Evolutionary conservation across 1,140 invertebrate genomes (phyloP), one percentile per base, ranked within the genome.

Genomic region (Meloidogyne floridensis): DNA sequence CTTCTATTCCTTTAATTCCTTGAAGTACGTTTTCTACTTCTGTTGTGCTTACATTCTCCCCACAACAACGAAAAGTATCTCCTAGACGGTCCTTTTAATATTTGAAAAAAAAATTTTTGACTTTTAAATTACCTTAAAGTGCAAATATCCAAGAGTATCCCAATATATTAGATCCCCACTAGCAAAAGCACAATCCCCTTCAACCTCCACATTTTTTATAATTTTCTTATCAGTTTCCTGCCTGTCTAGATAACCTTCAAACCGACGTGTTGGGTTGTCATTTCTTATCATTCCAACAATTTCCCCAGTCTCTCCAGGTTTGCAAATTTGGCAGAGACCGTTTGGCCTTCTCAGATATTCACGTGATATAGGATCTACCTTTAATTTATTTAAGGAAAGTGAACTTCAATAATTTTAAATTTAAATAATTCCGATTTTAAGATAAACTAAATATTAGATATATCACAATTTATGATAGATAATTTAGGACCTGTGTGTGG

Each of bases 31-130:
- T 95, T 91, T 99, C 97, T 2, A 99, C 94, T 92, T 99, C 97
- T 7, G 94, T 94, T 0, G 97, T 98, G 3, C 95, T 97, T 1
- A 98, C 96, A 91, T 99, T 99, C 92, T 99, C 98, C 11, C 97
- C 97, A 90, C 95, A 95, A 87, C 87, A 88, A 72, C 96, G 93
- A 92, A 96, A 98, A 0, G 96, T 99, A 90, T 98, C 97, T 4
- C 96, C 97, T 0, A 96, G 96, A 87, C 97, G 93, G 90, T 98
- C 97, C 87, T 83, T 10, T 32, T 77, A 83, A 72, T 43, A 5
- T 54, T 53, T 54, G 8, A 10, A 10, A 11, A 54, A 54, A 54
- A 13, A 11, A 3, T 54, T 54, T 11, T 9, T 2, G 2, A 32
- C 32, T 3, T 54, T 54, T 2, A 18, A 51, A 47, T 47, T 54